Evolutionary conservation across 2,888 invertebrate species (phyloP), one percentile per base, ranked within the genome.

Genomic region (Torymus auratus): DNA sequence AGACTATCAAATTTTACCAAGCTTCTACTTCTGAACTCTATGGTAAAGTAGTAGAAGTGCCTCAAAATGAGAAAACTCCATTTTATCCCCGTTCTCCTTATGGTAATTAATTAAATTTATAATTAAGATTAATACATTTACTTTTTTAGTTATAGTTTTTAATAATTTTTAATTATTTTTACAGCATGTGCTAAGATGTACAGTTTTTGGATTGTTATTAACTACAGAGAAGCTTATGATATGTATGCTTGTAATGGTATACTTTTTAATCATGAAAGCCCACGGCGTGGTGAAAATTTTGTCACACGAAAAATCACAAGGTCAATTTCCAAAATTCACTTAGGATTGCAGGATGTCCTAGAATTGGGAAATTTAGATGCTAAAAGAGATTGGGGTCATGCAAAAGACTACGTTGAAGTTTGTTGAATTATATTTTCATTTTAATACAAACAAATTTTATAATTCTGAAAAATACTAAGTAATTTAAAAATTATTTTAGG

Each of bases 281-380:
- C 99, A 0, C 92, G 98, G 72, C 92, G 99, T 84, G 98, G 99
- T 13, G 99, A 99, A 92, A 99, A 97, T 88, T 99, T 99, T 92
- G 99, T 99, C 10, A 99, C 99, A 0, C 93, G 99, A 84, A 99
- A 99, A 92, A 98, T 99, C 83, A 99, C 99, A 0, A 93, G 99
- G 58, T 97, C 97, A 1, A 99, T 99, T 23, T 98, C 99, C 11
- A 99, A 99, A 93, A 99, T 99, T 86, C 94, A 94, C 78, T 93
- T 98, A 11, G 97, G 98, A 0, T 94, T 97, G 82, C 94, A 97
- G 90, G 95, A 97, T 82, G 93, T 92, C 82, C 91, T 99, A 74
- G 98, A 98, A 89, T 92, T 99, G 80, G 99, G 99, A 17, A 98
- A 98, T 91, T 92, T 99, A 87, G 98, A 99, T 91, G 96, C 99